Conservation (phyloP, 1,140 invertebrate species). For the Mactra quadrangularis region DNA sequence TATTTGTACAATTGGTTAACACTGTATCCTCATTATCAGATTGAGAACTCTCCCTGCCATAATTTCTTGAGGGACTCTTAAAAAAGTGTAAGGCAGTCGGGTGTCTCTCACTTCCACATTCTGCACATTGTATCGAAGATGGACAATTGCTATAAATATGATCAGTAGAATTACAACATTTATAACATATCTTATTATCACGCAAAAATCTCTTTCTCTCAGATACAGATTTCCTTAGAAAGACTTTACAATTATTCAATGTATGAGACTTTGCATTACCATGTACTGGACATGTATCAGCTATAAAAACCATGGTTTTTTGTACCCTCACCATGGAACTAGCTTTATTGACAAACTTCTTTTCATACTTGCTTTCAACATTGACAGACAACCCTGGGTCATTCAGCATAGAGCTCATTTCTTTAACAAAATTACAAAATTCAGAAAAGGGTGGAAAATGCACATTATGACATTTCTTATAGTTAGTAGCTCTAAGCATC, state of each 20-base stretch:
- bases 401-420: constrained; percentile 40
- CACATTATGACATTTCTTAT: constrained; percentile 30
- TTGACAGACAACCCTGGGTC: constrained; percentile 53
- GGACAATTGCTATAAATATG: constrained; percentile 35
- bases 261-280: background rate
- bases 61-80: background rate
- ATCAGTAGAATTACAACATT: constrained; percentile 13
- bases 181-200: constrained; percentile 19
- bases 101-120: constrained; percentile 40
- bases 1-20: constrained; percentile 43
- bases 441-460: constrained; percentile 55
- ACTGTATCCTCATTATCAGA: background rate
- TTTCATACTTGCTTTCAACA: background rate
- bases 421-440: constrained; percentile 54
- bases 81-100: constrained; percentile 1
- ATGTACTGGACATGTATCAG: constrained; percentile 8
- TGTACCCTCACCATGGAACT: background rate
- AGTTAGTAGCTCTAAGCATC: constrained; percentile 38
- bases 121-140: background rate
- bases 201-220: background rate
- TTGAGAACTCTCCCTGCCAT: constrained; percentile 6
- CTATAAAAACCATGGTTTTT: background rate
- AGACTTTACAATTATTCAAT: constrained; percentile 13
- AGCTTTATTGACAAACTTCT: background rate
- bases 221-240: background rate